Evolutionary conservation across 2,113 vertebrate species (phyloP), one percentile per base, ranked within the genome.

Genomic region (Pseudorhombus dupliciocellatus): DNA sequence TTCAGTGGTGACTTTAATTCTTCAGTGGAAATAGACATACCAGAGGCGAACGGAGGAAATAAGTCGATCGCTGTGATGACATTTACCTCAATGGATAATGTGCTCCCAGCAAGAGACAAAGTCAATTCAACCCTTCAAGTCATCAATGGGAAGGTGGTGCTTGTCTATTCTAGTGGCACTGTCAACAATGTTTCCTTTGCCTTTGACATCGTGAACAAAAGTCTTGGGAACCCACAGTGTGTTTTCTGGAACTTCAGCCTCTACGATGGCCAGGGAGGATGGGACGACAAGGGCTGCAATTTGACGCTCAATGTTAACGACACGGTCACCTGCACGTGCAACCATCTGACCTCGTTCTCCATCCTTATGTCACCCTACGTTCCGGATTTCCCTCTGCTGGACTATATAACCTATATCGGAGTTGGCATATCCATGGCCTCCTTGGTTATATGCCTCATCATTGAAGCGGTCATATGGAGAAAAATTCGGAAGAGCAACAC

Each of bases 281-380:
- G 95, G 96, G 94, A 94, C 1, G 3, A 24, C 0, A 2, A 57
- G 0, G 84, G 76, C 0, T 96, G 95, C 34, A 1, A 22, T 0
- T 46, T 79, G 0, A 2, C 21, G 0, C 54, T 63, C 2, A 14
- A 1, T 0, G 5, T 0, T 3, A 69, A 58, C 1, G 42, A 59
- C 26, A 54, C 18, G 0, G 89, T 89, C 34, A 85, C 81, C 9
- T 98, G 97, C 79, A 87, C 24, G 60, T 97, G 96, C 77, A 87
- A 84, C 80, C 96, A 97, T 61, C 85, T 96, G 71, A 98, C 96
- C 0, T 94, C 95, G 0, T 98, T 97, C 84, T 96, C 96, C 1
- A 92, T 96, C 26, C 92, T 98, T 5, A 98, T 97, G 96, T 96
- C 96, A 0, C 92, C 94, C 0, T 1, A 0, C 8, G 44, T 30